phyloP scores from a whole-genome alignment of 2,888 invertebrate species.

The Colletes collaris region DNA sequence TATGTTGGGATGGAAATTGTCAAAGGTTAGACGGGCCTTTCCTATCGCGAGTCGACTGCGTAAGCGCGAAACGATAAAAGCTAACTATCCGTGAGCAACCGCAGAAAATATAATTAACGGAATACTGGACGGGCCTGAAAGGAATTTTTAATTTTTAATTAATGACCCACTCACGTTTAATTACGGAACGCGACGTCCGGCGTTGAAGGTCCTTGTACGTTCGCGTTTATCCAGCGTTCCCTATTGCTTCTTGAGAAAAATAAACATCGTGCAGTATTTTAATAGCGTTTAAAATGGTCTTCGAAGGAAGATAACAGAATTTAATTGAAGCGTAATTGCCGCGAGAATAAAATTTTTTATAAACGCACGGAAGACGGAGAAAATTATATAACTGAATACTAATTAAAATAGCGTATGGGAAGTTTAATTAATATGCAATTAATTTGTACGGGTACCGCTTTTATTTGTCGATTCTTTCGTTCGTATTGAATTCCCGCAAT shows the following conservation, averaged over 20 bases:
- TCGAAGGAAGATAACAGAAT: neutral
- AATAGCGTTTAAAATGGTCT: neutral
- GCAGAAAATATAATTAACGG: conserved; percentile 31
- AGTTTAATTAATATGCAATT: too few relatives aligned
- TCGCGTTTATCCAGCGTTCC: neutral
- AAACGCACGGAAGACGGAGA: too few relatives aligned
- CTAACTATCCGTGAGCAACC: conserved; percentile 9
- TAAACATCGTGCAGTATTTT: neutral
- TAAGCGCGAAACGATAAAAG: conserved; percentile 15
- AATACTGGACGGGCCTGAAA: conserved; percentile 15
- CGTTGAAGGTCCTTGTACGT: neutral
- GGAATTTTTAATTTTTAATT: conserved; percentile 35
- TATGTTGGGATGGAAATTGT: neutral
- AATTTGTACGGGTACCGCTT: too few relatives aligned
- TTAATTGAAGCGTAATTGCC: conserved; percentile 15
- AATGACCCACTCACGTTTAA: conserved; percentile 33
- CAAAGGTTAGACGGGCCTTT: neutral
- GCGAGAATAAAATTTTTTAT: neutral
- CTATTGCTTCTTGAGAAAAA: neutral
- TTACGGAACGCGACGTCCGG: neutral
- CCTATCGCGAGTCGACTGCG: neutral
- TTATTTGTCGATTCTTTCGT: too few relatives aligned
- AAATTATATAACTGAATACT: too few relatives aligned
- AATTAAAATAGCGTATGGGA: too few relatives aligned
- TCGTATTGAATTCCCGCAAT: too few relatives aligned